Evolutionary conservation across 1,140 invertebrate genomes (phyloP).

Genomic region (Eumaeus atala): DNA sequence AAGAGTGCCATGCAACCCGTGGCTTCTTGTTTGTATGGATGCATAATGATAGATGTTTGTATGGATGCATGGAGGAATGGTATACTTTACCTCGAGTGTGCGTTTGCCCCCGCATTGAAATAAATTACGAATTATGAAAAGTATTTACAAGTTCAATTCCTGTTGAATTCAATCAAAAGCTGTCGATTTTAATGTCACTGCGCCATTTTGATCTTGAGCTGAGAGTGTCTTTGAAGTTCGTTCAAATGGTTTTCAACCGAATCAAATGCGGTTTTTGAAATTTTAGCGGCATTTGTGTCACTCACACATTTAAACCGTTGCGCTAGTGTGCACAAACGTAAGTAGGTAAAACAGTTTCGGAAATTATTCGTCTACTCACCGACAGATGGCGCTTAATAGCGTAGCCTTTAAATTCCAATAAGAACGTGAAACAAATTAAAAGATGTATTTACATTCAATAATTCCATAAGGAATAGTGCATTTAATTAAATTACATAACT

Average conservation of each 20-base stretch:
- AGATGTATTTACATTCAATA: too few relatives aligned
- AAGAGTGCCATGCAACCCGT: too few relatives aligned
- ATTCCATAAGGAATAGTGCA: too few relatives aligned
- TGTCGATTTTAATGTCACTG: too few relatives aligned
- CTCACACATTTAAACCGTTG: constrained; percentile 39
- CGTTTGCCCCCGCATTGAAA: too few relatives aligned
- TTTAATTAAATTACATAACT: constrained; percentile 3
- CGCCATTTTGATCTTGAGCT: constrained; percentile 9
- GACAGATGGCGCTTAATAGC: constrained; percentile 37
- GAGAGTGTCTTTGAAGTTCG: constrained; percentile 6
- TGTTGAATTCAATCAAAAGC: too few relatives aligned
- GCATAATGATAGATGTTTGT: too few relatives aligned
- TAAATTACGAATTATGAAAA: too few relatives aligned
- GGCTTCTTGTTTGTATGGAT: too few relatives aligned
- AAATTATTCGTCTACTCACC: constrained; percentile 33
- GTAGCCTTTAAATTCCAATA: constrained; percentile 3
- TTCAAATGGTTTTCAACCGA: constrained; percentile 3
- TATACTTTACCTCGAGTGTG: too few relatives aligned
- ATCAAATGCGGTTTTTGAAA: constrained; percentile 30
- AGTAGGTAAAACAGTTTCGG: constrained; percentile 44
- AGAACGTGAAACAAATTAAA: background rate
- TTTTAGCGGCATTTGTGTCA: constrained; percentile 44
- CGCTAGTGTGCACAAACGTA: constrained; percentile 14
- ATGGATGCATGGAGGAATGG: too few relatives aligned
- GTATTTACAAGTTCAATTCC: too few relatives aligned